These are phyloP conservation scores for Amitus sp. DNA, from an alignment of 2,888 invertebrate genomes.

Conservation along the genomic window DNA sequence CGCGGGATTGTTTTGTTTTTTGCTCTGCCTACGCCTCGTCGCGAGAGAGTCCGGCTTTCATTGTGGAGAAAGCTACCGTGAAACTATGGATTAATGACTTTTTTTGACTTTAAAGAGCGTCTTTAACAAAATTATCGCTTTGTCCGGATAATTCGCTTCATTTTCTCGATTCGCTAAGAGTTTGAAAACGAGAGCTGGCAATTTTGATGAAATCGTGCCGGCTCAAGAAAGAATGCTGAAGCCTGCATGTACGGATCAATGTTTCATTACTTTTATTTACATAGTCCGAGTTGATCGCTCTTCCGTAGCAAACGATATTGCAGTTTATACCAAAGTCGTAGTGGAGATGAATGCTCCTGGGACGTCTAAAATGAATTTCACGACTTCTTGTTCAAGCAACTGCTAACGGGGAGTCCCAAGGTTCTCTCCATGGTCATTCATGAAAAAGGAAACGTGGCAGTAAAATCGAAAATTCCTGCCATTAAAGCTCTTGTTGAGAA, in stretches of 20 bases:
- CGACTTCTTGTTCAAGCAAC: neutral
- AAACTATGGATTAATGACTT: neutral
- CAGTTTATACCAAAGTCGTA: too few species aligned
- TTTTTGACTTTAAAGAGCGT: neutral
- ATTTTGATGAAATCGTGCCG: neutral
- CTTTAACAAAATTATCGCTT: neutral
- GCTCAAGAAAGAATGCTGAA: too few species aligned
- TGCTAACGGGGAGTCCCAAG: neutral
- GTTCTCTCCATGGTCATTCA: neutral
- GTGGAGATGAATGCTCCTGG: neutral
- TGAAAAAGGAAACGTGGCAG: neutral
- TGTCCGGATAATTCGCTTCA: neutral
- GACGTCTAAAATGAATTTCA: neutral
- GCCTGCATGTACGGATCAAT: neutral
- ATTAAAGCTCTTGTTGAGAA: too few species aligned
- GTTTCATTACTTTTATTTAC: conserved; percentile 3
- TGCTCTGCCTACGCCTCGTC: neutral
- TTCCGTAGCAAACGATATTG: neutral
- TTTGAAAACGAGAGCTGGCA: too few species aligned
- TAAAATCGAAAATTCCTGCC: neutral
- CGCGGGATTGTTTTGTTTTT: neutral
- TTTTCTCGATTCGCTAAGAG: neutral
- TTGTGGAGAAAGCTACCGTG: conserved; percentile 9
- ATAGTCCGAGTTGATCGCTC: neutral
- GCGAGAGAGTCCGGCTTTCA: conserved; percentile 5